Percentiles rank a stretch among this genome's conserved stretches.
These are phyloP conservation scores for Macropus fuliginosus DNA, from an alignment of 2,797 vertebrate genomes.

Conservation along the genomic window DNA sequence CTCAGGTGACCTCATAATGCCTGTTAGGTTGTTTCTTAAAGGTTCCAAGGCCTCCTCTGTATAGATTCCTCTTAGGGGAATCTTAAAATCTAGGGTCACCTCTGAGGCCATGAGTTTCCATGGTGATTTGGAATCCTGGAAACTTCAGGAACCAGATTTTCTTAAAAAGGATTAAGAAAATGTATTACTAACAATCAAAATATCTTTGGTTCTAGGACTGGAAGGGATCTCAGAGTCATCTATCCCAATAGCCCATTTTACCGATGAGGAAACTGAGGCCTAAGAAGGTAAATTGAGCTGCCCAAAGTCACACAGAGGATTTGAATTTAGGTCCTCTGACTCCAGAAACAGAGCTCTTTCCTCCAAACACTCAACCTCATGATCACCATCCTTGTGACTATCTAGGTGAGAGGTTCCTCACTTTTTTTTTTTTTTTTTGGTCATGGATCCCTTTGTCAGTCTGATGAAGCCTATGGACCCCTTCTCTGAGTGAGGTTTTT, in stretches of 20 bases:
- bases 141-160: not conserved
- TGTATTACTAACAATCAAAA: not conserved
- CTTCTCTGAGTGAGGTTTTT: not conserved
- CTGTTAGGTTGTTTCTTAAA: conserved; percentile 38
- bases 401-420: not conserved
- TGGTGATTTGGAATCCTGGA: not conserved
- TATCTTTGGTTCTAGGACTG: not conserved
- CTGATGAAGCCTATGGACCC: not conserved
- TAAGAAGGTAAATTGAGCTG: not conserved
- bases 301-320: not conserved
- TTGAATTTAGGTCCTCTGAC: not conserved
- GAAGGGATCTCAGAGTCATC: not conserved
- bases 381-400: not conserved
- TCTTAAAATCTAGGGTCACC: not conserved
- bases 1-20: not conserved
- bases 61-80: not conserved
- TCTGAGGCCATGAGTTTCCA: conserved; percentile 26
- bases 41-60: not conserved
- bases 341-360: not conserved
- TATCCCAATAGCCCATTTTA: not conserved
- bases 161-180: not conserved
- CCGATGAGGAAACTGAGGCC: not conserved
- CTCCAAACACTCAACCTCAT: not conserved
- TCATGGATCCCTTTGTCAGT: not conserved
- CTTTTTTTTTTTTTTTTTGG: not conserved